These are phyloP conservation scores for Anarsia innoxiella DNA, from an alignment of 2,888 invertebrate species.

Conservation along the genomic window DNA sequence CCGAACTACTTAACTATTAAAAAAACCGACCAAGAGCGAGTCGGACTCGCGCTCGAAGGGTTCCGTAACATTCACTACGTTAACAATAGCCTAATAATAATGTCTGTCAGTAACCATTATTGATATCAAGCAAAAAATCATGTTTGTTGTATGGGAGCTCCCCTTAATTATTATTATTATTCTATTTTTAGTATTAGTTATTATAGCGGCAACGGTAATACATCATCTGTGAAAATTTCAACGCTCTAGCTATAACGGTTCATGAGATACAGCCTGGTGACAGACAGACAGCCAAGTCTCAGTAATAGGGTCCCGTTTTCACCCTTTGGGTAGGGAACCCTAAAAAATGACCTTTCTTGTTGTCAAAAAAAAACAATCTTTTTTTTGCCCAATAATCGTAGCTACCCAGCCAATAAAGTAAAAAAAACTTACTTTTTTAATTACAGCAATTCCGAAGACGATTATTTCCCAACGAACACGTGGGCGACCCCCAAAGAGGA, in stretches of 20 bases:
- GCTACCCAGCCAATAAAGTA: too few species aligned
- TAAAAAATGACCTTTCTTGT: slow-evolving; percentile 4
- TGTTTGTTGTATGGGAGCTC: neutral
- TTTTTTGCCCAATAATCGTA: too few species aligned
- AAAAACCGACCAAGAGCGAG: slow-evolving; percentile 5
- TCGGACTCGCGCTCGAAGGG: neutral
- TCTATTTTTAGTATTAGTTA: too few species aligned
- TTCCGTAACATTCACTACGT: neutral
- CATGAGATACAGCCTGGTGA: neutral
- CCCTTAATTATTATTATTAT: neutral
- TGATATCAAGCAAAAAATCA: neutral
- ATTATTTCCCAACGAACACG: slow-evolving; percentile 59
- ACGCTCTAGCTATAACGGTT: neutral
- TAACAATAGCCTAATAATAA: too few species aligned
- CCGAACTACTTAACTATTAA: neutral
- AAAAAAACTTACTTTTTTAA: neutral
- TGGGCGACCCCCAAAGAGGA: slow-evolving; percentile 40
- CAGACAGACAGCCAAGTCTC: neutral
- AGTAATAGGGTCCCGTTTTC: neutral
- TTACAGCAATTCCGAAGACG: slow-evolving; percentile 44
- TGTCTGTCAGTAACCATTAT: too few species aligned
- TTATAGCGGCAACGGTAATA: too few species aligned
- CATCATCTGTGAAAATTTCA: neutral
- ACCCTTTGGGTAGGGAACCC: neutral
- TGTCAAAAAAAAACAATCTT: too few species aligned